Percentiles rank a stretch among this genome's conserved stretches.
phyloP scores from a whole-genome alignment of 2,797 vertebrate species.

The Pseudochirops corinnae region DNA sequence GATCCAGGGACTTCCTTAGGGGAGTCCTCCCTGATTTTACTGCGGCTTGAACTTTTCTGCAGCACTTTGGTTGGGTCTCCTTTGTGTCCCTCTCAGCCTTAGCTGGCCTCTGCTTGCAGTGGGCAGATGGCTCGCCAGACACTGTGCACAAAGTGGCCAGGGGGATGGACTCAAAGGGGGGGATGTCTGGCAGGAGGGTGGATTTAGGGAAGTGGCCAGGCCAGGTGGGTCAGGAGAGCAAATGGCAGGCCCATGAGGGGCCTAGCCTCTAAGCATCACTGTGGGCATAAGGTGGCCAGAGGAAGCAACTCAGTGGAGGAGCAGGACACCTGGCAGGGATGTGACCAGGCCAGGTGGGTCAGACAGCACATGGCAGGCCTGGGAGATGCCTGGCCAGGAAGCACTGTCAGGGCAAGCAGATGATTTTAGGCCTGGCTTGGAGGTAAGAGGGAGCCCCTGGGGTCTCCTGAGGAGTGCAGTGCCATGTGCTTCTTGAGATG shows the following conservation, averaged over 20 bases:
- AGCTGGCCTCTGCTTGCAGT: background rate
- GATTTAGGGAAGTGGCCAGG: too few relatives aligned
- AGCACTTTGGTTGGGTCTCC: background rate
- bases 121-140: background rate
- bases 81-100: background rate
- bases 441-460: background rate
- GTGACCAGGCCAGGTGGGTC: too few relatives aligned
- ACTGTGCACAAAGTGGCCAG: background rate
- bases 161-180: rapidly evolving
- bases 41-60: background rate
- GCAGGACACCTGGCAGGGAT: background rate
- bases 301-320: rapidly evolving
- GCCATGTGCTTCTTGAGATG: background rate
- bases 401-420: too few relatives aligned
- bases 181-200: background rate
- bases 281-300: too few relatives aligned
- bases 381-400: too few relatives aligned
- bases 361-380: too few relatives aligned
- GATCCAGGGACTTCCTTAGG: background rate
- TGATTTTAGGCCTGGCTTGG: background rate
- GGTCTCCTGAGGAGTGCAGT: background rate
- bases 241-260: too few relatives aligned
- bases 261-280: background rate
- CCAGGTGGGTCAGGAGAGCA: too few relatives aligned
- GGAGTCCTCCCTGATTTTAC: background rate